Evolutionary conservation across 2,888 invertebrate species (phyloP).

Genomic region (Acronicta leporina): DNA sequence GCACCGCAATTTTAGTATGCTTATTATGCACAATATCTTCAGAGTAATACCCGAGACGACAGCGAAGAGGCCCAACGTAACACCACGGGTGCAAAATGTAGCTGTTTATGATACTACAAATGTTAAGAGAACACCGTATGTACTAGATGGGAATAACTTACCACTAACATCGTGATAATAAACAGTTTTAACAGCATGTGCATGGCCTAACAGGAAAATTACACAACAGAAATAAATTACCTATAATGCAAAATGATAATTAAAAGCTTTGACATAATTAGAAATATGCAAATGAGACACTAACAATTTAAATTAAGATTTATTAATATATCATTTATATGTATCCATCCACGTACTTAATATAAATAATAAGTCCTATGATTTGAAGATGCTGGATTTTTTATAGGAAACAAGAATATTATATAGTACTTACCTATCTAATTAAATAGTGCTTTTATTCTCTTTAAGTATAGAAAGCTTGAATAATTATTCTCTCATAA

Average conservation of each 20-base stretch:
- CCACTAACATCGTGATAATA: slow-evolving; percentile 55
- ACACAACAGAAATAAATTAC: background rate
- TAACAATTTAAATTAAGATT: background rate
- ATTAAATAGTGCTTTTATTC: too few relatives aligned
- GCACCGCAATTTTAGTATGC: slow-evolving; percentile 53
- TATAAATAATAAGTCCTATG: too few relatives aligned
- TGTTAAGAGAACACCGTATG: slow-evolving; percentile 78
- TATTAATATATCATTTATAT: too few relatives aligned
- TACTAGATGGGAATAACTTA: slow-evolving; percentile 63
- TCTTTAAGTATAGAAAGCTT: too few relatives aligned
- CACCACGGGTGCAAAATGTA: slow-evolving; percentile 66
- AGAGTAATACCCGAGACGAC: slow-evolving; percentile 76
- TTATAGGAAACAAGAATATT: too few relatives aligned
- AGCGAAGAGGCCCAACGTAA: slow-evolving; percentile 70
- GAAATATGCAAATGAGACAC: slow-evolving; percentile 18
- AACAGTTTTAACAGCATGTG: slow-evolving; percentile 57
- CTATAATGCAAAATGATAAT: slow-evolving; percentile 3
- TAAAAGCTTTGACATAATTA: background rate
- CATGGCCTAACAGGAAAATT: slow-evolving; percentile 32
- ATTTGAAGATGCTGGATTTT: too few relatives aligned
- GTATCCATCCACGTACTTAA: too few relatives aligned
- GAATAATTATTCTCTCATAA: too few relatives aligned
- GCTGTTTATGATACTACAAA: slow-evolving; percentile 69
- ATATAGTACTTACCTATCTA: too few relatives aligned
- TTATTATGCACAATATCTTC: slow-evolving; percentile 72